Evolutionary conservation across 2,113 vertebrate species (phyloP).

Genomic region (Dascyllus trimaculatus): DNA sequence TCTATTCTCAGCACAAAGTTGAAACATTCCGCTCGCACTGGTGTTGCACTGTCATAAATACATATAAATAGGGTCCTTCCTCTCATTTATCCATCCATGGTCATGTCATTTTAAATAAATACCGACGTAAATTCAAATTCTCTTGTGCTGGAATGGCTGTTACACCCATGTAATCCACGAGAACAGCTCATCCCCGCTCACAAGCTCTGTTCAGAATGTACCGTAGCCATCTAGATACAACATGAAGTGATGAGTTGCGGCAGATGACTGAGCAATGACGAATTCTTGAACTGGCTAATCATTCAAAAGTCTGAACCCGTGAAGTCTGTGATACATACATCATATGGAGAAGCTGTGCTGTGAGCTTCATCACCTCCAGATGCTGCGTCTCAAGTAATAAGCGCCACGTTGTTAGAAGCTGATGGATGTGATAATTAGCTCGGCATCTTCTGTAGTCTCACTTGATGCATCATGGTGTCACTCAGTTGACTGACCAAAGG

Average conservation of each 20-base stretch:
- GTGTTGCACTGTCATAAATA: background rate
- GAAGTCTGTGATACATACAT: constrained; percentile 56
- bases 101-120: background rate
- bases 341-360: constrained; percentile 50
- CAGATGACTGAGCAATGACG: constrained; percentile 8
- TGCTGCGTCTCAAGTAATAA: constrained; percentile 56
- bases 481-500: constrained; percentile 51
- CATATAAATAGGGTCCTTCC: background rate
- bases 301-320: constrained; percentile 43
- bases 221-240: background rate
- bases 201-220: background rate
- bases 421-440: constrained; percentile 75
- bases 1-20: background rate
- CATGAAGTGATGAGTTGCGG: constrained; percentile 4
- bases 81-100: background rate
- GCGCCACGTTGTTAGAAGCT: constrained; percentile 41
- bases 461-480: constrained; percentile 52
- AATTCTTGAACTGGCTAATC: constrained; percentile 60
- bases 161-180: background rate
- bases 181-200: background rate
- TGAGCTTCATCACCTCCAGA: constrained; percentile 57
- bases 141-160: too few species aligned
- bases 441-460: constrained; percentile 34
- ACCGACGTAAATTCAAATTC: too few species aligned
- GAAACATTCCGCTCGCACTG: background rate